Evolutionary conservation across 2,113 vertebrate genomes (phyloP).

Genomic region (Callorhinus ursinus): DNA sequence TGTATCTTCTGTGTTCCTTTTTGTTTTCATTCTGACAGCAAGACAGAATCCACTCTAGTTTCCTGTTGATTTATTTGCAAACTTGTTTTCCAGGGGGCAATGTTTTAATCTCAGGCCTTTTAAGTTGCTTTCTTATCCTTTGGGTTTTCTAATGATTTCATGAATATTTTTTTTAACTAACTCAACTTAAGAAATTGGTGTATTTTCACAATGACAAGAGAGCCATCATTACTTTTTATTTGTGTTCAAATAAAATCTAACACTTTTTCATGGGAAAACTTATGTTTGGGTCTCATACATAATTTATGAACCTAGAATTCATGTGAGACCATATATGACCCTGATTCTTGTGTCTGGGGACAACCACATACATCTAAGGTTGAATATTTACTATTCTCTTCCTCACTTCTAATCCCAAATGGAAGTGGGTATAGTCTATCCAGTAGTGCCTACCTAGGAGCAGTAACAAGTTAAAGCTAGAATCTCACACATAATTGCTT

Average conservation of each 20-base stretch:
- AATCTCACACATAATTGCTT: neutral
- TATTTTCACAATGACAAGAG: neutral
- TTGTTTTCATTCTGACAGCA: slow-evolving; percentile 29
- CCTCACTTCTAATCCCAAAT: neutral
- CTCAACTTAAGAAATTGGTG: slow-evolving; percentile 45
- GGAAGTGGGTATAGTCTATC: neutral
- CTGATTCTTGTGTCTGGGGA: neutral
- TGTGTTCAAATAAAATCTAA: slow-evolving; percentile 46
- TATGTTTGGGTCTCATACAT: neutral
- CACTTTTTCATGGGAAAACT: neutral
- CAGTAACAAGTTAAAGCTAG: neutral
- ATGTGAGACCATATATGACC: neutral
- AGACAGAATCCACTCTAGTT: neutral
- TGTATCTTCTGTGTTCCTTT: neutral
- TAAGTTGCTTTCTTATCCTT: slow-evolving; percentile 50
- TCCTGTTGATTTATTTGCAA: slow-evolving; percentile 43
- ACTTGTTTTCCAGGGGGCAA: slow-evolving; percentile 36
- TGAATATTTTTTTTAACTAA: slow-evolving; percentile 28
- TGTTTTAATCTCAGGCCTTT: neutral
- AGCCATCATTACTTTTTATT: slow-evolving; percentile 15
- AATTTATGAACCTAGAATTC: slow-evolving; percentile 11
- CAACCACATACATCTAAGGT: neutral
- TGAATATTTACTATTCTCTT: neutral
- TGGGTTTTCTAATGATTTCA: neutral
- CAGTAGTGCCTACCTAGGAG: neutral